Evolutionary conservation across 2,888 invertebrate genomes (phyloP).

Genomic region (Metallyticus violacea): DNA sequence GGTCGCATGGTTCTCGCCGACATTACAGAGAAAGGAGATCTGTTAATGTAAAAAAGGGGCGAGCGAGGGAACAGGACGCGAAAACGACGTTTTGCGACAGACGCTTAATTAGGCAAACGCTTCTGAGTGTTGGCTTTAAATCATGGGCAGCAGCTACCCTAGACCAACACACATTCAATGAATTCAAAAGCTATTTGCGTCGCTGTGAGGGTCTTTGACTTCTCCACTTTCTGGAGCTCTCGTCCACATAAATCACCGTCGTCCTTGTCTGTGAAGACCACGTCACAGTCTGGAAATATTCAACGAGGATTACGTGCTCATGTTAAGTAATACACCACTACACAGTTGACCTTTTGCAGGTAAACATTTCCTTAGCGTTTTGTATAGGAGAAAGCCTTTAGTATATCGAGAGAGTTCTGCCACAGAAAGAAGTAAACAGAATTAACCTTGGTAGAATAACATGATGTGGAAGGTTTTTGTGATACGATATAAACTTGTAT

Average conservation of each 20-base stretch:
- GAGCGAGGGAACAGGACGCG: conserved; percentile 28
- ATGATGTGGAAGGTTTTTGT: no score
- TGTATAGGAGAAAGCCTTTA: no score
- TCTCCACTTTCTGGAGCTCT: not conserved
- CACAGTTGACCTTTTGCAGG: not conserved
- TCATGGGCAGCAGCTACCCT: conserved; percentile 41
- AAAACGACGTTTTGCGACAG: conserved; percentile 50
- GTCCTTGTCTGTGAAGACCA: not conserved
- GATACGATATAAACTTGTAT: no score
- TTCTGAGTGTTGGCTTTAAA: conserved; percentile 46
- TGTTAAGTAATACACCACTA: not conserved
- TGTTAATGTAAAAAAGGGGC: conserved; percentile 16
- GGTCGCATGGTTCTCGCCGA: conserved; percentile 26
- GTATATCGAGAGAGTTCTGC: no score
- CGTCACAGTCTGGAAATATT: not conserved
- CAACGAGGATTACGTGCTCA: not conserved
- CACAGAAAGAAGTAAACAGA: no score
- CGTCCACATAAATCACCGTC: not conserved
- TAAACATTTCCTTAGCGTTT: no score
- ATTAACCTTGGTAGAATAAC: no score
- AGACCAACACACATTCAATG: conserved; percentile 25
- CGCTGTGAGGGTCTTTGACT: not conserved
- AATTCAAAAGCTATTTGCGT: conserved; percentile 30
- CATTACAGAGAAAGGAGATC: conserved; percentile 18
- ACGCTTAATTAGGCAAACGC: conserved; percentile 52